A percentile compares a stretch with the other conserved stretches of the same genome.
Evolutionary conservation across 2,113 vertebrate species (phyloP).

Genomic region (Dryoscopus gambensis): DNA sequence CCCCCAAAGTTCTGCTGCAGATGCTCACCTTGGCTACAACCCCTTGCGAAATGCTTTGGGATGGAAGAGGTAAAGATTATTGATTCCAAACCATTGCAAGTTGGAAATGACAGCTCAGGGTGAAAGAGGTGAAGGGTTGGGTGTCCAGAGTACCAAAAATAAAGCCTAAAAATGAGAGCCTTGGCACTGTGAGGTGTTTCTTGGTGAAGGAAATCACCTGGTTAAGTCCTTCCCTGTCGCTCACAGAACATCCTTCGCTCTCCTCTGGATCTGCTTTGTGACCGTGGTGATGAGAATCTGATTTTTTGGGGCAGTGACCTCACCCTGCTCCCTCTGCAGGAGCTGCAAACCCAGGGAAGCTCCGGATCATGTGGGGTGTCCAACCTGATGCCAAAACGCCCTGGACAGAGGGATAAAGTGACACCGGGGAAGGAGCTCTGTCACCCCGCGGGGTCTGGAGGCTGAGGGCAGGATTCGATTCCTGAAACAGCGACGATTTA

Average conservation of each 20-base stretch:
- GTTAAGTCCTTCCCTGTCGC: background rate
- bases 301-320: background rate
- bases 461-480: background rate
- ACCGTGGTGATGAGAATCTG: background rate
- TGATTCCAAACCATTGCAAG: background rate
- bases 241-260: background rate
- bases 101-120: background rate
- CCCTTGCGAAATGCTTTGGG: background rate
- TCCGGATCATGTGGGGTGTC: background rate
- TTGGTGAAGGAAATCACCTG: background rate
- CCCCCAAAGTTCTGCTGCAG: background rate
- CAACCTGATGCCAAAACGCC: background rate
- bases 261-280: background rate
- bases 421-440: background rate
- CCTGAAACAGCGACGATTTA: background rate
- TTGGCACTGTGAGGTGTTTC: background rate
- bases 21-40: background rate
- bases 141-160: background rate
- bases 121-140: background rate
- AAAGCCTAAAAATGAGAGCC: background rate
- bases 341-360: background rate
- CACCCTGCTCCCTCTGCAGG: background rate
- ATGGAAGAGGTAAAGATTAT: background rate
- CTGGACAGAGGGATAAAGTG: background rate
- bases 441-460: background rate